Percentiles rank a stretch among this genome's conserved stretches.
phyloP scores from a whole-genome alignment of 2,888 invertebrate species.

The Cheilosia vulpina region DNA sequence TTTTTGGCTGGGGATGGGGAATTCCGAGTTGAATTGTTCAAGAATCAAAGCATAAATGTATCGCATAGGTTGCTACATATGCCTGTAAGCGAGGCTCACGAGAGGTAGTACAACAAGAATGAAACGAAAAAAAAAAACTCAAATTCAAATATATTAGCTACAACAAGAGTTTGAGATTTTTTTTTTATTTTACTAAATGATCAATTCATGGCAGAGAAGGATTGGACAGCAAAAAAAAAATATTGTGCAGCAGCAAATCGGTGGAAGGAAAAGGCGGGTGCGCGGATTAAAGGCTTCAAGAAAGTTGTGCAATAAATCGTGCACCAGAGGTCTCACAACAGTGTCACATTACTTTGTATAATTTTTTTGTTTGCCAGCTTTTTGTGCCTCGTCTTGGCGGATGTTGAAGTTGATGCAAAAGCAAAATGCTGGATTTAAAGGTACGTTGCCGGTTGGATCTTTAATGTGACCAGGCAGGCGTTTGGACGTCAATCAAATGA shows the following conservation, averaged over 20 bases:
- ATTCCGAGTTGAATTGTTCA: constrained; percentile 38
- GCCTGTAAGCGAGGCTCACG: constrained; percentile 50
- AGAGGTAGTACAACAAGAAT: not conserved
- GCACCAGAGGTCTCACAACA: constrained; percentile 82
- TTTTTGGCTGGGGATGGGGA: constrained; percentile 16
- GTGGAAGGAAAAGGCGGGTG: constrained; percentile 52
- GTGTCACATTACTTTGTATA: constrained; percentile 79
- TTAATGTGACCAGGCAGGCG: not conserved
- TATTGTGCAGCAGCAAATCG: constrained; percentile 13
- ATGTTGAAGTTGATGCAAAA: constrained; percentile 59
- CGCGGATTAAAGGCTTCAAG: constrained; percentile 64
- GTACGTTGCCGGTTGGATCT: not conserved
- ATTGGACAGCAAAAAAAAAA: constrained; percentile 40
- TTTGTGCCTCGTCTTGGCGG: constrained; percentile 19
- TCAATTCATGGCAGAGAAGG: constrained; percentile 53
- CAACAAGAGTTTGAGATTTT: constrained; percentile 29
- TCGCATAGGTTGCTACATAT: constrained; percentile 42
- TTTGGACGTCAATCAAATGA: constrained; percentile 8
- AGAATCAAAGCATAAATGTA: constrained; percentile 41
- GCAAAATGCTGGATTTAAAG: constrained; percentile 43
- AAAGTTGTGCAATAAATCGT: constrained; percentile 82
- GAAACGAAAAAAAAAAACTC: constrained; percentile 12
- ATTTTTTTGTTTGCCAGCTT: constrained; percentile 1
- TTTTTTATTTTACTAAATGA: constrained; percentile 38
- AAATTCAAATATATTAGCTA: constrained; percentile 56